Conservation (phyloP, 1,140 invertebrate species). For the Nebria ingens region DNA sequence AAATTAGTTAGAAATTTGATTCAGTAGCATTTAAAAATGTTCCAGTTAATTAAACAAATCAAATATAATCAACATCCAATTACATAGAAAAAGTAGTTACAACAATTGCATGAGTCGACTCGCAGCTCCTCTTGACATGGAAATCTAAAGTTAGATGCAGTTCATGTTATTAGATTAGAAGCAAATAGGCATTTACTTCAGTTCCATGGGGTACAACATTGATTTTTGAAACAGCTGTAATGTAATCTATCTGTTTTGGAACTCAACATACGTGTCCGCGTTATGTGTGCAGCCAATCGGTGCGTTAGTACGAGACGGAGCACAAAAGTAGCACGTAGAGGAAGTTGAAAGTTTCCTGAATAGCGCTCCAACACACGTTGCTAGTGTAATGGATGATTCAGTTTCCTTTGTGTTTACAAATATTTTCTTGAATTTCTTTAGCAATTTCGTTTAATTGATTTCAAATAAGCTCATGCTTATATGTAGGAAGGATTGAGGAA, state of each 20-base stretch:
- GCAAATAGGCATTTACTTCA: background rate
- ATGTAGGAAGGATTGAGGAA: background rate
- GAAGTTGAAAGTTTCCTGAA: background rate
- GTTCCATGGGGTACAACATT: slow-evolving; percentile 2
- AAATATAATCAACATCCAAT: too few species aligned
- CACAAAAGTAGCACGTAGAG: background rate
- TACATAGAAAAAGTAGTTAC: too few species aligned
- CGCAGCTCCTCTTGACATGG: too few species aligned
- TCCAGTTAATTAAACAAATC: too few species aligned
- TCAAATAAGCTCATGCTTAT: too few species aligned
- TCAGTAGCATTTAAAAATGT: too few species aligned
- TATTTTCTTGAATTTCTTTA: background rate
- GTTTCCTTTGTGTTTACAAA: background rate
- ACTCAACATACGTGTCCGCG: background rate
- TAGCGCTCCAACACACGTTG: background rate
- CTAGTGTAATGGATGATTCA: background rate
- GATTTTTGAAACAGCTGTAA: slow-evolving; percentile 8
- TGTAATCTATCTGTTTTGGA: background rate
- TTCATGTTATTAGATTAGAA: background rate
- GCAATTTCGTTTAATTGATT: background rate
- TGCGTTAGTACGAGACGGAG: background rate
- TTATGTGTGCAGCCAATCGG: background rate
- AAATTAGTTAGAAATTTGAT: too few species aligned
- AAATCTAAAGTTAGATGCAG: background rate
- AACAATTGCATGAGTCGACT: too few species aligned